Base-by-base conservation (phyloP, 2,797 vertebrate genomes). In the Strix occidentalis region DNA sequence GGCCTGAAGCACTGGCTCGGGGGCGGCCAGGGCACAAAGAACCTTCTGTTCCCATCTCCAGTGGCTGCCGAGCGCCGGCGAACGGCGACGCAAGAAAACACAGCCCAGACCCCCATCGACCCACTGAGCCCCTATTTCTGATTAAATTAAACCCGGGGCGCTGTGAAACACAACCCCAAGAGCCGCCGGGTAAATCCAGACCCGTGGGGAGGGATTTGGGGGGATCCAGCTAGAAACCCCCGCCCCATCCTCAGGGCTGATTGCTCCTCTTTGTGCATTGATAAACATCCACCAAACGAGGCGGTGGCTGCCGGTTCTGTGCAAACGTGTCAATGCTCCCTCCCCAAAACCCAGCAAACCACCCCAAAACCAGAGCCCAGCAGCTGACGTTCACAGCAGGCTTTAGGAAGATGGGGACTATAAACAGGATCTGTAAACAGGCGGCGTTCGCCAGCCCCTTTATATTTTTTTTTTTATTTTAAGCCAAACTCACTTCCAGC, bases 401-500 rank as follows among this genome's bases (percentile, higher is more conserved):
- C 26, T 39, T 58, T 3, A 29, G 78, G n/a, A 51, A 35, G 37
- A 43, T 1, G 1, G 16, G 76, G 63, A 69, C 58, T 91, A 58
- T 12, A 65, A 90, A 79, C 63, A 82, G 43, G 57, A 46, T 74
- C 48, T 89, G 79, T 63, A 84, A 96, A 75, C 75, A 75, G 85
- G 5, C n/a, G 0, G 54, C 5, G 1, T 23, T 57, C 0, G 3
- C 72, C 89, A 83, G 33, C 20, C 43, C n/a, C 41, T 90, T 33
- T 51, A 10, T 21, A 31, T 31, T 29, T 76, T 50, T 57, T 43
- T 31, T 88, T 68, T 74, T 71, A 63, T 88, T 95, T 96, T 69
- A 90, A 94, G 95, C 91, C 92, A 95, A 78, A 80, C 31, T 72
- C 2, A 1, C 74, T 88, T 90, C 83, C 93, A 93, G 93, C 48